Evolutionary conservation across 2,797 vertebrate genomes (phyloP), one percentile per base, ranked within the genome.

Genomic region (Hipposideros larvatus): DNA sequence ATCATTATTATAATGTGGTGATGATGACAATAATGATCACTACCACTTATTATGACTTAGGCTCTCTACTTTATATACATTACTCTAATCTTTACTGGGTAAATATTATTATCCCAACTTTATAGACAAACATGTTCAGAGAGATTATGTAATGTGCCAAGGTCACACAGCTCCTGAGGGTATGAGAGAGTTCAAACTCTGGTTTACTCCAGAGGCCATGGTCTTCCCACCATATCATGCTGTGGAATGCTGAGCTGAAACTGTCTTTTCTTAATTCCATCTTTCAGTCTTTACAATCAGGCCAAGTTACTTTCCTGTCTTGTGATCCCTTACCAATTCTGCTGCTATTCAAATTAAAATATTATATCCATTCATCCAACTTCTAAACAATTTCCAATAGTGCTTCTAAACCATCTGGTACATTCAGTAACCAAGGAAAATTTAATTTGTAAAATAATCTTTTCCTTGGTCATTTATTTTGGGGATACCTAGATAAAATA

Each of bases 391-490:
- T 79, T 63, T 80, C 77, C 16, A 95, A 53, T 24, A 41, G 19
- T 48, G 53, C 26, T 66, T 95, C 63, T 65, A 59, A 83, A 53
- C 11, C 65, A 46, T 63, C 61, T 74, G 18, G 8, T 26, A 90
- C 77, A 88, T 14, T 18, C 22, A 73, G 77, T 57, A 78, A 66
- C 22, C 21, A 85, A 95, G 46, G 63, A 85, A 90, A 91, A 41
- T 53, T 65, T 90, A 65, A 82, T 71, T 55, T 80, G 24, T 92
- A 75, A 82, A 92, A 92, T 68, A 68, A 7, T 53, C 9, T 77
- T 96, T 89, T 41, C 68, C 43, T 95, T 86, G 15, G 57, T 68
- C 63, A 95, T 43, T 93, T 37, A 87, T 71, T 92, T 86, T 13
- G 4, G 13, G 19, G 22, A 83, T 79, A 94, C n/a, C 79, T 83